A percentile compares a stretch with the other conserved stretches of the same genome.
Conservation (phyloP, 2,797 vertebrate genomes). For the Takifugu ocellatus region DNA sequence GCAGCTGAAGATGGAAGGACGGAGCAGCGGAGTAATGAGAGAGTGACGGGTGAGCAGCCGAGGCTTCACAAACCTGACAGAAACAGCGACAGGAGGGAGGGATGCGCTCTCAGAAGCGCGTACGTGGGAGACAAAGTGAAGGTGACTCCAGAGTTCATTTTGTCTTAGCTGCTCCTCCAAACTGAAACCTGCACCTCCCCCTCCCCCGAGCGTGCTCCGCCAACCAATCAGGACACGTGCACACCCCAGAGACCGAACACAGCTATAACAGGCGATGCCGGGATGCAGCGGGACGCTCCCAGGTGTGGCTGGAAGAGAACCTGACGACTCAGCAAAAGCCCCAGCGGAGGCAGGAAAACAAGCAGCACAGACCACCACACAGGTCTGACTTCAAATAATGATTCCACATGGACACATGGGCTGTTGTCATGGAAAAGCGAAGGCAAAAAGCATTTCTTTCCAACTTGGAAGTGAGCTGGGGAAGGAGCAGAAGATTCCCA, state of each 20-base stretch:
- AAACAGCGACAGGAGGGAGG: slow-evolving; percentile 27
- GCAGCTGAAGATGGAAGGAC: slow-evolving; percentile 26
- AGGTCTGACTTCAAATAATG: slow-evolving; percentile 23
- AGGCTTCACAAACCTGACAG: slow-evolving; percentile 41
- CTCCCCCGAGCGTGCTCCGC: slow-evolving; percentile 1
- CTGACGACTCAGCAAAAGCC: slow-evolving; percentile 45
- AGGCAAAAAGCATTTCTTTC: slow-evolving; percentile 53
- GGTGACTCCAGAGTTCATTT: slow-evolving; percentile 49
- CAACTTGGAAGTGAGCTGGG: slow-evolving; percentile 28
- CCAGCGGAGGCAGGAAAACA: slow-evolving; percentile 25
- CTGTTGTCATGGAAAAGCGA: slow-evolving; percentile 27
- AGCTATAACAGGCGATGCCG: slow-evolving; percentile 22
- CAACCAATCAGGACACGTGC: slow-evolving; percentile 31
- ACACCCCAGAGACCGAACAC: slow-evolving; percentile 1
- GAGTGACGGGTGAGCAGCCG: slow-evolving; percentile 56
- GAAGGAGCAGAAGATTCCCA: slow-evolving; percentile 18
- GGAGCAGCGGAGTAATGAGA: slow-evolving; percentile 42
- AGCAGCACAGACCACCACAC: slow-evolving; percentile 14
- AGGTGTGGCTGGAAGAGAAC: slow-evolving; percentile 50
- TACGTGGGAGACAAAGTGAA: slow-evolving; percentile 33
- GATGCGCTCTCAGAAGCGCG: slow-evolving; percentile 10
- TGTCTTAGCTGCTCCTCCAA: slow-evolving; percentile 35
- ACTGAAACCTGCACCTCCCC: slow-evolving; percentile 18
- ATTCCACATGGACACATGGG: slow-evolving; percentile 12
- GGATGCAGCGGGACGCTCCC: slow-evolving; percentile 33